phyloP scores from a whole-genome alignment of 2,888 invertebrate species.

The Tenthredo scrophulariae region DNA sequence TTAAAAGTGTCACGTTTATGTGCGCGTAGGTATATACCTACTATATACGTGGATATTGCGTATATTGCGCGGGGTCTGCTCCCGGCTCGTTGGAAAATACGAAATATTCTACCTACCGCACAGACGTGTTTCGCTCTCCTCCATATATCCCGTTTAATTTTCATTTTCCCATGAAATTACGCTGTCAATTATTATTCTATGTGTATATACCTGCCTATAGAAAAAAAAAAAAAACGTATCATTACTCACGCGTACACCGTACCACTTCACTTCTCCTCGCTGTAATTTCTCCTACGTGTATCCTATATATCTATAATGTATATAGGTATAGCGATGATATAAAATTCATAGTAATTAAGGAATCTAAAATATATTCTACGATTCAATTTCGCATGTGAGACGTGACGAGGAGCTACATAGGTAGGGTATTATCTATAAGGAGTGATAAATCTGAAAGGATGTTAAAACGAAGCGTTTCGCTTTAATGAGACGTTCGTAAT shows the following conservation, averaged over 20 bases:
- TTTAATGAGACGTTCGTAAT: conserved; percentile 47
- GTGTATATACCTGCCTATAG: not conserved
- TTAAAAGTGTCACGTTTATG: conserved; percentile 67
- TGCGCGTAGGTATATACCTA: not conserved
- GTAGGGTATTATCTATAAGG: not conserved
- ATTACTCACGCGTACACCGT: not conserved
- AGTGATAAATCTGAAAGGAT: conserved; percentile 31
- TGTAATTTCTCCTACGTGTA: too few relatives aligned
- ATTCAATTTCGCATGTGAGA: conserved; percentile 13
- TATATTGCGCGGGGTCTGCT: not conserved
- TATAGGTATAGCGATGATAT: not conserved
- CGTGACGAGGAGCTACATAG: not conserved
- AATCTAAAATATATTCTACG: not conserved
- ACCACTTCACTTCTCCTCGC: not conserved
- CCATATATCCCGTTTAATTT: conserved; percentile 11
- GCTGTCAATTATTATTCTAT: not conserved
- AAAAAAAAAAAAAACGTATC: not conserved
- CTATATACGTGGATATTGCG: not conserved
- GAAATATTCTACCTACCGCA: conserved; percentile 5
- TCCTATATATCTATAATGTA: too few relatives aligned
- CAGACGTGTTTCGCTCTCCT: not conserved
- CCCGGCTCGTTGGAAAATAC: conserved; percentile 40
- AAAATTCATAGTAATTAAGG: not conserved
- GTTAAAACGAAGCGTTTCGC: conserved; percentile 42
- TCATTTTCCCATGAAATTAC: conserved; percentile 22